A percentile compares a stretch with the other conserved stretches of the same genome.
Conservation (phyloP, 2,888 invertebrate genomes). For the Drosophila paracracens region DNA sequence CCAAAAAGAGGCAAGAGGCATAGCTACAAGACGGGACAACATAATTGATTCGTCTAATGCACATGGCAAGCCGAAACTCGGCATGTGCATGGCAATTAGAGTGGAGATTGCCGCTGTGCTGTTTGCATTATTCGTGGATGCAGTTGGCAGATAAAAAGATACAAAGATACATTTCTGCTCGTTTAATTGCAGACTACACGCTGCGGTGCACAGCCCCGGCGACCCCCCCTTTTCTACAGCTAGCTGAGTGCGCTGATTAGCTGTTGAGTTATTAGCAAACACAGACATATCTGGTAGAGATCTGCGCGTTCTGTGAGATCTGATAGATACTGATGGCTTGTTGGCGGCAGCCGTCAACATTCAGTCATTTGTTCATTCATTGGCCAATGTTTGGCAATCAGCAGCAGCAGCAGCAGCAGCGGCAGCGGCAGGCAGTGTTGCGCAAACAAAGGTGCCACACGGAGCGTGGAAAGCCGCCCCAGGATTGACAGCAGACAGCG, state of each 20-base stretch:
- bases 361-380: slow-evolving; percentile 68
- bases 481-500: slow-evolving; percentile 48
- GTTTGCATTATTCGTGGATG: slow-evolving; percentile 60
- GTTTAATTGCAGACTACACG: slow-evolving; percentile 75
- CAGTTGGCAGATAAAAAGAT: slow-evolving; percentile 67
- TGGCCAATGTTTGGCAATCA: slow-evolving; percentile 66
- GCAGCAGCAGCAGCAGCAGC: neutral
- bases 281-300: slow-evolving; percentile 59
- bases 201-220: slow-evolving; percentile 40
- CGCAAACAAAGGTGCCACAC: slow-evolving; percentile 79
- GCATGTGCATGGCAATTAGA: slow-evolving; percentile 65
- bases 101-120: slow-evolving; percentile 34
- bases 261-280: slow-evolving; percentile 82
- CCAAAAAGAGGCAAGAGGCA: slow-evolving; percentile 6
- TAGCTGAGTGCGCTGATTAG: slow-evolving; percentile 67
- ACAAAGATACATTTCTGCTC: slow-evolving; percentile 77
- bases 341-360: slow-evolving; percentile 46
- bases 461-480: slow-evolving; percentile 71
- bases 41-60: slow-evolving; percentile 78
- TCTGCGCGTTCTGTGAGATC: slow-evolving; percentile 37
- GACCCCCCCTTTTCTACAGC: neutral
- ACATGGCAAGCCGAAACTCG: slow-evolving; percentile 42
- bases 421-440: slow-evolving; percentile 37
- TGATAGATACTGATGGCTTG: slow-evolving; percentile 47
- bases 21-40: slow-evolving; percentile 34